Evolutionary conservation across 2,113 vertebrate genomes (phyloP), one percentile per base, ranked within the genome.

Genomic region (Paralichthys olivaceus): DNA sequence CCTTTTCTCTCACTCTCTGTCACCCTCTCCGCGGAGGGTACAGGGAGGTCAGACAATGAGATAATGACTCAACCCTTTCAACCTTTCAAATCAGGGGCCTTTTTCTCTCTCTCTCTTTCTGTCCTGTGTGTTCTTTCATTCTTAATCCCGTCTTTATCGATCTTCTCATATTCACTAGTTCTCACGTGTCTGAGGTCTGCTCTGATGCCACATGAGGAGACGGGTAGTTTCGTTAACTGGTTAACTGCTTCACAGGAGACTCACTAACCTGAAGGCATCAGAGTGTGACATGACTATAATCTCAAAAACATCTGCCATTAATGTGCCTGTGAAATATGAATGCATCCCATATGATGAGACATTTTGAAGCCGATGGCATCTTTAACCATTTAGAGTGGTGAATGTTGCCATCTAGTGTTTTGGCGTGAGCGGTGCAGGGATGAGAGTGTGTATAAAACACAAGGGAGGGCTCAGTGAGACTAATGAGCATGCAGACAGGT

Each of bases 401-500:
- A 95, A 86, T 91, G 79, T 84, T 71, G 90, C 95, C 96, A 95
- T 93, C 96, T 95, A 87, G 94, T 93, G 96, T 83, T 51, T 0
- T 0, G 51, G 0, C 4, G 0, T 1, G 4, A 45, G 63, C 66
- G 61, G 1, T 11, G 69, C 25, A 65, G 25, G 22, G 67, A n/a
- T 1, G 7, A 87, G 74, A 26, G 22, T 20, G 28, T 2, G 26
- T 66, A 69, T 25, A 73, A 84, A 78, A 81, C 83, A 79, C 77
- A 68, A 62, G 81, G 89, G 87, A 80, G 80, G 86, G 69, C 74
- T 87, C 83, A 56, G 75, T 66, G 87, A 88, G 95, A 95, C 94
- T 95, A 95, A 95, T 95, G 95, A 95, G 94, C 87, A 91, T 93
- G 93, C 91, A 93, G 92, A 93, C 94, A 95, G 92, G 95, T 96